Conservation (phyloP, 2,113 vertebrate genomes). For the Gorsachius goisagi region DNA sequence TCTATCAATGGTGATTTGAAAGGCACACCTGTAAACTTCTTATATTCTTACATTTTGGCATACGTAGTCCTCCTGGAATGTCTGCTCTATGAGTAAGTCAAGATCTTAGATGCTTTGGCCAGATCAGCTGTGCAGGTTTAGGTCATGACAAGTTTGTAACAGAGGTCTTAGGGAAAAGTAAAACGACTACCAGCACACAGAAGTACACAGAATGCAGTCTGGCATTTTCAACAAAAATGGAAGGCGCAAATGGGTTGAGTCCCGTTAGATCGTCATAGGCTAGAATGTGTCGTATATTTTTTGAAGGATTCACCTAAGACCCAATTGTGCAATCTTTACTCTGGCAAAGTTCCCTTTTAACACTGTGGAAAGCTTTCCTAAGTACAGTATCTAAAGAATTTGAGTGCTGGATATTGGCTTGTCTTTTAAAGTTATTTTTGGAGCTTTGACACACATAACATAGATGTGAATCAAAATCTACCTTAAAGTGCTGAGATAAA, state of each 20-base stretch:
- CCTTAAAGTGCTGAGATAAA: background rate
- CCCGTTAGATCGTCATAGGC: background rate
- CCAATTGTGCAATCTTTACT: background rate
- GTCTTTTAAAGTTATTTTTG: constrained; percentile 2
- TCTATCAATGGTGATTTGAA: background rate
- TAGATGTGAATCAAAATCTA: background rate
- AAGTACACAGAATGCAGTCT: background rate
- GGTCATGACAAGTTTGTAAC: background rate
- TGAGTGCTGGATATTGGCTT: background rate
- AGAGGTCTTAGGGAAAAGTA: background rate
- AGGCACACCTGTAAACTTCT: background rate
- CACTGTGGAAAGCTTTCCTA: background rate
- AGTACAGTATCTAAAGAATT: background rate
- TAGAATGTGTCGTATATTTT: background rate
- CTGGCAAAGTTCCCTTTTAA: background rate
- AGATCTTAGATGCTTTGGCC: background rate
- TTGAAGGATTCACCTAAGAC: background rate
- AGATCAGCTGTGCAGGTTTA: background rate
- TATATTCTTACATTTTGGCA: background rate
- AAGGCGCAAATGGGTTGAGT: background rate
- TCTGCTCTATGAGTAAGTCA: background rate
- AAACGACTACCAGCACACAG: background rate
- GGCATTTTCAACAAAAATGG: background rate
- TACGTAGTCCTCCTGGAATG: background rate
- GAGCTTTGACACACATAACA: background rate